Base-by-base conservation (phyloP, 2,113 vertebrate species). In the Corythornis vintsioides region DNA sequence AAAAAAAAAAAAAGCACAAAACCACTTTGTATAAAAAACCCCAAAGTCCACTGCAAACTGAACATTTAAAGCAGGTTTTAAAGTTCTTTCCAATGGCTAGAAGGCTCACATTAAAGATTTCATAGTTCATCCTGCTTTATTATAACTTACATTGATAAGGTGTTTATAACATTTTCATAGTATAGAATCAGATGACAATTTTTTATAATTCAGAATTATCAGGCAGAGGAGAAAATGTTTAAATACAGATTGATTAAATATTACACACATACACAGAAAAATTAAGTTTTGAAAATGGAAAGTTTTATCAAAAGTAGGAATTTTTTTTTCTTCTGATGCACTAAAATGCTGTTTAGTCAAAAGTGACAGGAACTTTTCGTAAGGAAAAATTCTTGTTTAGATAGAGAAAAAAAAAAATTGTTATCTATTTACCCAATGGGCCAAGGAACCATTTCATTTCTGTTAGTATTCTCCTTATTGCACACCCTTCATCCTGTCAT, bases 401-500 rank as follows among this genome's bases (percentile, higher is more conserved):
- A 63, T 83, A 72, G 71, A 15, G 16, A 29, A 22, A 90, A 71
- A 71, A 66, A 92, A 66, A 60, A 24, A 9, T n/a, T 31, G 2
- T 40, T 63, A 11, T 26, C 0, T 2, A 67, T 12, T 22, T 19
- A 48, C 7, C 8, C 8, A 3, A 3, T 2, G 8, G 16, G 28
- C 19, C n/a, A 71, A 66, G 16, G 22, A 74, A 77, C 8, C 29
- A 19, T 16, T 76, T 13, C 25, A 81, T 77, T 43, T 28, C n/a
- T 45, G 2, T 24, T 31, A 45, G 6, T 20, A 50, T 35, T 50
- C 6, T 38, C 40, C 12, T 28, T 56, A 47, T 13, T 9, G 1
- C 7, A n/a, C 11, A 33, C 24, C 15, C 26, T 50, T 83, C 60
- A 35, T 66, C 47, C 38, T 70, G 20, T 33, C 50, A 33, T 38